phyloP scores from a whole-genome alignment of 2,888 invertebrate species.

The Lacanobia oleracea region DNA sequence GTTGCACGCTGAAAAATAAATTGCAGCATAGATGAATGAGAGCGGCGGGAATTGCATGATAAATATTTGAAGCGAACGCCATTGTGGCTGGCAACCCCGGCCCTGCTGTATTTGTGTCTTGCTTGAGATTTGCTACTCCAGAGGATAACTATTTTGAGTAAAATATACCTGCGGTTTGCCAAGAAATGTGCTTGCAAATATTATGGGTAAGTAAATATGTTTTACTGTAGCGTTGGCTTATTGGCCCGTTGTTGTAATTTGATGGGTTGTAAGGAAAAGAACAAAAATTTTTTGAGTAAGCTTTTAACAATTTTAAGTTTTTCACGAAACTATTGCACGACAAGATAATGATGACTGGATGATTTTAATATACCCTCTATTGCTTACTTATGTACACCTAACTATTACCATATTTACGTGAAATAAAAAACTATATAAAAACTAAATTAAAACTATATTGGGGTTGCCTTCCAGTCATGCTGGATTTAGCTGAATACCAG shows the following conservation, averaged over 20 bases:
- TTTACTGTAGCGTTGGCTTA: slow-evolving; percentile 9
- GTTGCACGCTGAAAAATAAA: slow-evolving; percentile 77
- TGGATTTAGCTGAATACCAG: too few relatives aligned
- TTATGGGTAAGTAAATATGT: slow-evolving; percentile 42
- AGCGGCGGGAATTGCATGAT: slow-evolving; percentile 78
- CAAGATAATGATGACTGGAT: too few relatives aligned
- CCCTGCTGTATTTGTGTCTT: slow-evolving; percentile 56
- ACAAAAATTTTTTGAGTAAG: too few relatives aligned
- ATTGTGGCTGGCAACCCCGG: slow-evolving; percentile 64
- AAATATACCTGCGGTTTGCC: slow-evolving; percentile 51
- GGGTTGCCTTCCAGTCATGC: too few relatives aligned
- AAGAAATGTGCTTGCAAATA: slow-evolving; percentile 45
- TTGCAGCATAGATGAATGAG: slow-evolving; percentile 80
- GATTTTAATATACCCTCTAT: too few relatives aligned
- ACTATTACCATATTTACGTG: too few relatives aligned
- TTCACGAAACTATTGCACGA: too few relatives aligned
- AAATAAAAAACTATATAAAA: too few relatives aligned
- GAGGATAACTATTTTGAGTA: slow-evolving; percentile 56
- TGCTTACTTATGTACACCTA: too few relatives aligned
- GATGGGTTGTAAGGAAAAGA: too few relatives aligned
- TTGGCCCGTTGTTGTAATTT: background rate
- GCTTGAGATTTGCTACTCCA: slow-evolving; percentile 54
- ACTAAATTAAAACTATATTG: too few relatives aligned
- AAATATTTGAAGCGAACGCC: slow-evolving; percentile 77
- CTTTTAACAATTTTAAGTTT: too few relatives aligned